These are phyloP conservation scores for Larimichthys crocea DNA, from an alignment of 2,113 vertebrate species.

Conservation along the genomic window DNA sequence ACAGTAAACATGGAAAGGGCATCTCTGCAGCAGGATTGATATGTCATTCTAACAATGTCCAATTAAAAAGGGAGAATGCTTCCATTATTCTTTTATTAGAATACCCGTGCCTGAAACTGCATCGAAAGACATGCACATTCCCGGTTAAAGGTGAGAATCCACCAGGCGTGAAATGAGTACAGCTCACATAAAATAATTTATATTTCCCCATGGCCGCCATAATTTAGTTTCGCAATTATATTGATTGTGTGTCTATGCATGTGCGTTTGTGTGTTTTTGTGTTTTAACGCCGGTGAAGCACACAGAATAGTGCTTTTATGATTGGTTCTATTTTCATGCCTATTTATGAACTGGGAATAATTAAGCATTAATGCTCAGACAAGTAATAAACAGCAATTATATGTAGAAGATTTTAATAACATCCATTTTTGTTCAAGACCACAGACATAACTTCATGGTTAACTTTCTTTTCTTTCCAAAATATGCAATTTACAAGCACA, in stretches of 20 bases:
- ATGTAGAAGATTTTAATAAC: not conserved
- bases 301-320: constrained; percentile 51
- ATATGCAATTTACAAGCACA: not conserved
- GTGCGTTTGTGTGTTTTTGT: constrained; percentile 28
- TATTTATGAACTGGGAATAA: not conserved
- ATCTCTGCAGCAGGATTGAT: constrained; percentile 82
- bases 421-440: not conserved
- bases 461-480: not conserved
- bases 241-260: constrained; percentile 17
- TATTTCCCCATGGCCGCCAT: constrained; percentile 77
- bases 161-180: constrained; percentile 86
- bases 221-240: constrained; percentile 79
- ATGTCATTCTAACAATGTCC: constrained; percentile 86
- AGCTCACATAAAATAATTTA: constrained; percentile 80
- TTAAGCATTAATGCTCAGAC: constrained; percentile 6
- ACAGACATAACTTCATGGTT: not conserved
- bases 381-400: not conserved
- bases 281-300: constrained; percentile 56
- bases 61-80: constrained; percentile 85
- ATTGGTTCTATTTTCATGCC: constrained; percentile 17
- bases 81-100: constrained; percentile 84
- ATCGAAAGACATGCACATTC: constrained; percentile 66
- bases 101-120: constrained; percentile 62
- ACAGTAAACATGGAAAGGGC: constrained; percentile 82
- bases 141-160: constrained; percentile 81